Base-by-base conservation (phyloP, 1,140 invertebrate genomes). In the Pissodes strobi region DNA sequence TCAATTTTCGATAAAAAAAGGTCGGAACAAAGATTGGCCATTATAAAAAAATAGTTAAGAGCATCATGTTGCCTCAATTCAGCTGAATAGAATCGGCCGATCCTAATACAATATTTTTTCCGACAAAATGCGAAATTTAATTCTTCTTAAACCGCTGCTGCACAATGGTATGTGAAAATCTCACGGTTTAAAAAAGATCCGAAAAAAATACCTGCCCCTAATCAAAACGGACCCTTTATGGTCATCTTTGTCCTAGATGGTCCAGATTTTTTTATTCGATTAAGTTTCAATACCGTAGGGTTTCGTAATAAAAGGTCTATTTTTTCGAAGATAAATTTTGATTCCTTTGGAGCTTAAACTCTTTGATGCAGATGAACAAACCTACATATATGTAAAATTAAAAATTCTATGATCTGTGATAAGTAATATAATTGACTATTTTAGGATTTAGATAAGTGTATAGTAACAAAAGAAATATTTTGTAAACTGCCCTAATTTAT, bases 201-300 rank as follows among this genome's bases (percentile, higher is more conserved):
- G 21, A 39, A 61, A 49, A 61, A 52, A 63, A 63, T 63, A 63
- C 60, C 60, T 63, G 60, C 30, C 58, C 27, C 37, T 22, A 51
- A 61, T 61, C 58, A 61, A 45, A 56, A n/a, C 38, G 10, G 38
- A 43, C 56, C 48, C 60, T 63, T 63, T 63, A 63, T 52, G 60
- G 60, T 63, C 60, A 63, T 45, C 51, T 38, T 63, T 55, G 38
- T 55, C 38, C 51, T 25, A 61, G 58, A 51, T 21, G 48, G 59
- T 62, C 59, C 46, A 62, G 59, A 62, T 62, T 56, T 63, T 63
- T 63, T 63, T 13, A 43, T 43, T 58, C 56, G 52, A 55, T 55
- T 55, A 55, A n/a, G 18, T 55, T 55, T 55, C 52, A 39, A 55
- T 55, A 21, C 23, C 15, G 8, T 10, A 21, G 43, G 43, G 43